Base-by-base conservation (phyloP, 2,888 invertebrate species). In the Metacarcinus magister region DNA sequence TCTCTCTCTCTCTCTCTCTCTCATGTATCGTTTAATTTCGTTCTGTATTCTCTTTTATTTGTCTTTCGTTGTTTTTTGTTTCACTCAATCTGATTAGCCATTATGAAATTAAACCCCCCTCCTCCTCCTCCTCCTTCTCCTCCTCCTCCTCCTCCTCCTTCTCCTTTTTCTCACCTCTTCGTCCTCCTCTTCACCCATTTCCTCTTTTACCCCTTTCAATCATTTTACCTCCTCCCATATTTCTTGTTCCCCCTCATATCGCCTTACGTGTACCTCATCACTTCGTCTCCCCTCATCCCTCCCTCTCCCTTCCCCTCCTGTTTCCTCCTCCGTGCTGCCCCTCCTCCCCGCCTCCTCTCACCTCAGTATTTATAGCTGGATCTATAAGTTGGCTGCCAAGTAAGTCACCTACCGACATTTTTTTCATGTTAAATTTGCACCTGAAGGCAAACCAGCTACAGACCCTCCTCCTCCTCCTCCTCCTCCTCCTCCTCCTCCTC, bases 361-460 rank as follows among this genome's bases (percentile, higher is more conserved):
- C 7, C 67, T n/a, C 67, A 67, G 67, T 67, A 67, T 67, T 67
- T 67, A 67, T 67, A 67, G 67, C n/a, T 67, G 67, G 67, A 67
- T 67, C 67, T n/a, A 67, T 67, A 67, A 67, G 67, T 67, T 67
- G 67, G 67, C 67, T 67, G 67, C 67, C 67, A 67, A 67, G 67
- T 67, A 67, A 67, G 67, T 67, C 67, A 67, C 67, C 67, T 67
- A 19, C 5, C 5, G 67, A 67, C n/a, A 67, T 67, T 67, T 67
- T 67, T 67, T 67, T 67, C 67, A 67, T 67, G 67, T 67, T 67
- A 67, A 67, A 67, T 67, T 67, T 67, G 67, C 67, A 67, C 67
- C 67, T 67, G 67, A 67, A 67, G 67, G 67, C 67, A 67, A 67
- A 67, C 67, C 67, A 67, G n/a, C 67, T 67, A 67, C 67, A 67